These are phyloP conservation scores for Tetramorium bicarinatum DNA, from an alignment of 2,888 invertebrate species.

Conservation along the genomic window DNA sequence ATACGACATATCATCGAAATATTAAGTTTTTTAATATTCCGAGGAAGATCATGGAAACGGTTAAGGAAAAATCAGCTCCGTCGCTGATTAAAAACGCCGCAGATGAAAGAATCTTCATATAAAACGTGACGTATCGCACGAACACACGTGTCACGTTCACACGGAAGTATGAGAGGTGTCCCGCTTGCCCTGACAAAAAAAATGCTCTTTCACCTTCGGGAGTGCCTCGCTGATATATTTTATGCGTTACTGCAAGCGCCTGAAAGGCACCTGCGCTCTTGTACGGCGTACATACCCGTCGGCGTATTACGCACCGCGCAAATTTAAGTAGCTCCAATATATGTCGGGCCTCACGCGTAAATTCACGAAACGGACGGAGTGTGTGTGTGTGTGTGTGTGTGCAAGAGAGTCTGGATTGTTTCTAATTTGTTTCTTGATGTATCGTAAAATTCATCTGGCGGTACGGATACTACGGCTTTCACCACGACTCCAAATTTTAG, in stretches of 20 bases:
- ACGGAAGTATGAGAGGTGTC: constrained; percentile 39
- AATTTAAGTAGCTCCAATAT: constrained; percentile 78
- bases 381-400: too few relatives aligned
- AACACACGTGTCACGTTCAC: constrained; percentile 49
- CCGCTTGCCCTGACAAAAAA: constrained; percentile 51
- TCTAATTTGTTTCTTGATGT: neutral
- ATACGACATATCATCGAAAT: neutral
- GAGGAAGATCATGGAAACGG: neutral
- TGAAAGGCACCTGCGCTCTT: constrained; percentile 76
- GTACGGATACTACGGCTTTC: neutral
- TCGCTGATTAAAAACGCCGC: neutral
- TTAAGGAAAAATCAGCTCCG: neutral
- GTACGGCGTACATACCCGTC: constrained; percentile 78
- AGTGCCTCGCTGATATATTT: constrained; percentile 63
- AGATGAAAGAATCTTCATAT: neutral
- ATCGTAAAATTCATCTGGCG: neutral
- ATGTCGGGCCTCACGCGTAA: constrained; percentile 1
- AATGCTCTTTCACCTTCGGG: constrained; percentile 56
- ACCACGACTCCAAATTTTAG: neutral
- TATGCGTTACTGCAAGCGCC: constrained; percentile 64
- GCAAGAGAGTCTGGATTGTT: neutral
- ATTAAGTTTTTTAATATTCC: neutral
- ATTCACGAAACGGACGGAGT: constrained; percentile 22
- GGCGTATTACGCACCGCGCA: constrained; percentile 73
- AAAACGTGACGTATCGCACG: neutral